These are phyloP conservation scores for Zophobas atratus DNA, from an alignment of 1,140 invertebrate species.

Conservation along the genomic window DNA sequence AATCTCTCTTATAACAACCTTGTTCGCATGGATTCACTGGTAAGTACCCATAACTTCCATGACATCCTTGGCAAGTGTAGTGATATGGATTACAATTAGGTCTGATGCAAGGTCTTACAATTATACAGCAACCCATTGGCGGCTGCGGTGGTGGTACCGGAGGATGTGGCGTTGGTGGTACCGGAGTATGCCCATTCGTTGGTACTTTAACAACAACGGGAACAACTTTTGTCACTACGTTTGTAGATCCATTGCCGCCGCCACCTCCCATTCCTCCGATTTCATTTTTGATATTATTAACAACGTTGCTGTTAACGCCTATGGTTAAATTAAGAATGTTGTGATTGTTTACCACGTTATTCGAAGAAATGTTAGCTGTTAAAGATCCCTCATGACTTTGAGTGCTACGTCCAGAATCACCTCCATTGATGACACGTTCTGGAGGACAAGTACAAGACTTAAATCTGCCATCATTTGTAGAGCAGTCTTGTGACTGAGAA, in stretches of 20 bases:
- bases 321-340: slow-evolving; percentile 14
- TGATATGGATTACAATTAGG: slow-evolving; percentile 16
- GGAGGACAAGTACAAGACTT: neutral
- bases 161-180: neutral
- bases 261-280: neutral
- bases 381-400: neutral
- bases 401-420: neutral
- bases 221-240: neutral
- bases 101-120: slow-evolving; percentile 5
- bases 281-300: slow-evolving; percentile 9
- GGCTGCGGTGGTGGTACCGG: slow-evolving; percentile 4
- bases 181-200: neutral
- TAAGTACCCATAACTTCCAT: slow-evolving; percentile 6
- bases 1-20: slow-evolving; percentile 18
- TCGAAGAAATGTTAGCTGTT: neutral
- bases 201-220: neutral
- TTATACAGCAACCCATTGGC: slow-evolving; percentile 9
- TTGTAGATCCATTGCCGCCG: neutral
- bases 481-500: too few relatives aligned
- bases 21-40: slow-evolving; percentile 32
- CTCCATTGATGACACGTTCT: neutral
- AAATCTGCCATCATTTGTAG: too few relatives aligned
- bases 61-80: slow-evolving; percentile 4
- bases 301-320: slow-evolving; percentile 7
- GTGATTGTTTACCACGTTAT: slow-evolving; percentile 8